Evolutionary conservation across 1,140 invertebrate species (phyloP), one percentile per base, ranked within the genome.

Genomic region (Hypothenemus hampei): DNA sequence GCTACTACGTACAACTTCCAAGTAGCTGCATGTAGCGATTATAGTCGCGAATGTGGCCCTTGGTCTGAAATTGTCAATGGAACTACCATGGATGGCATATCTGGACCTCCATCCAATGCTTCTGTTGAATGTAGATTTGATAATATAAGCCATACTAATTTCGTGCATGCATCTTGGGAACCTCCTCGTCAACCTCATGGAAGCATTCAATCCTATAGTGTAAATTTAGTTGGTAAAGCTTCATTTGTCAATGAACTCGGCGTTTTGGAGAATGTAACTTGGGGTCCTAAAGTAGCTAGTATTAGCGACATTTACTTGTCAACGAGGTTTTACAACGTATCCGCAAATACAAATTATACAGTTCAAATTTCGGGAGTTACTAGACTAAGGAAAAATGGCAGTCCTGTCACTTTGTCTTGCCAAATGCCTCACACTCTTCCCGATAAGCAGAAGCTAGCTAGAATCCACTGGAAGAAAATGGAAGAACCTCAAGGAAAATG

Each of bases 341-440:
- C 81, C 22, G 77, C 87, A 0, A 91, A 91, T 68, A 91, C 86
- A 3, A 87, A 88, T 70, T 90, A 87, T 68, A 87, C 84, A 35
- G 80, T 86, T 39, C 76, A 75, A n/a, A 71, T 84, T 18, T 80
- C 77, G 22, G 87, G 83, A 8, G 82, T 88, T 53, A 91, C 86
- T 0, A 76, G 84, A 40, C 79, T 80, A 33, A 79, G 83, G 60
- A 80, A 81, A 43, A 77, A 78, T 33, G 87, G 88, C 0, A 78
- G 82, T 57, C 72, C 78, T 47, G 78, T 80, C 2, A 64, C 73
- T 19, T 66, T 76, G 20, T 70, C 78, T 66, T 85, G 86, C 66
- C 70, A 73, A 11, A 91, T 87, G 68, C 81, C 82, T 3, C 79
- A 82, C 10, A 82, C 83, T 1, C 67, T 82, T 29, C 89, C 89